Base-by-base conservation (phyloP, 2,113 vertebrate species). In the sheep (Ovis aries) region DNA sequence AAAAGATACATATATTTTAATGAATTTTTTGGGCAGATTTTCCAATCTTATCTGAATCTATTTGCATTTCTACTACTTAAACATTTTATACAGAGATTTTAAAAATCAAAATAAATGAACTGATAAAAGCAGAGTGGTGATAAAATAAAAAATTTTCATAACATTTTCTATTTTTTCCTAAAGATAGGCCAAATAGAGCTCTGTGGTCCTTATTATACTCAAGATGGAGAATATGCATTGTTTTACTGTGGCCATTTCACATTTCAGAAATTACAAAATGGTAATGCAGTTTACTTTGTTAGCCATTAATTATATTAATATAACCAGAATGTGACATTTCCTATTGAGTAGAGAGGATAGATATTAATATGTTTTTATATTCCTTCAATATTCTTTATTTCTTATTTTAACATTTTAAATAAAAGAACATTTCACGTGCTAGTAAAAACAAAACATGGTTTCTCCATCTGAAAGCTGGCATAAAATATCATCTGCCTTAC, bases 391-490 rank as follows among this genome's bases (percentile, higher is more conserved):
- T 82, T 95, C 9, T 43, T 85, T 97, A 89, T 84, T 96, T 85
- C 25, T 52, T 82, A 91, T 71, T 94, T 97, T 91, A 78, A 16
- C 67, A 14, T 97, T 96, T 90, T 78, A 85, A 92, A 93, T 78
- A 59, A 11, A 67, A 52, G 11, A 10, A 31, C 27, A 33, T 90
- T 97, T 67, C 16, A 83, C 1, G 2, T 88, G 14, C 2, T 78
- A 19, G 88, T 94, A 83, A 64, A 77, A 94, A 92, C 14, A 45
- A 77, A 89, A 91, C 93, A 53, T 78, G 25, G 10, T 60, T 91
- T 96, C 16, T 82, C 15, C 60, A 77, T 97, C 57, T 93, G 50
- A 19, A 96, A 85, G 21, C 86, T 87, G 33, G 48, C 43, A 43
- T 93, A 82, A 97, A 40, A 64, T 78, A 87, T 36, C 71, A 21